Evolutionary conservation across 1,140 invertebrate species (phyloP), one percentile per base, ranked within the genome.

Genomic region (Drosophila tsacasi): DNA sequence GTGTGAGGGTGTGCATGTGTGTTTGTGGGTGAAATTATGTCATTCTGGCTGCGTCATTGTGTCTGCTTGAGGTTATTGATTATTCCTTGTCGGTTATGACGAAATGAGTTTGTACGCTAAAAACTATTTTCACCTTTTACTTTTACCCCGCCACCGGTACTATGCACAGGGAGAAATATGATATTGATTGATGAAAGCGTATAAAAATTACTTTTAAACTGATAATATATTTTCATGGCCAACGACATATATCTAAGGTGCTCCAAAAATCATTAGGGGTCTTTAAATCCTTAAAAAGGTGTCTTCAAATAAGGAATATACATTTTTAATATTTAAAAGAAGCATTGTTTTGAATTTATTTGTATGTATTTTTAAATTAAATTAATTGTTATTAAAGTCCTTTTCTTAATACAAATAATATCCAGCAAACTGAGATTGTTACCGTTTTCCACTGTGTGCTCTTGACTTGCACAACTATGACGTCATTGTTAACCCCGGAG

Each of bases 401-500:
- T 9, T 46, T 17, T 15, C 17, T 17, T 5, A 49, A 21, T 35
- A 3, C 10, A 37, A 17, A 23, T 23, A 10, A 23, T 23, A 42
- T 25, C 60, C 17, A 12, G 0, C 13, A 0, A 15, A 27, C 10
- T 5, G 5, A n/a, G 39, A 13, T 49, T 17, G 12, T 49, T 35
- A 8, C 40, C 37, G 2, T 25, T 68, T 72, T 30, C 21, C 30
- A 23, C 23, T 23, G 44, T 30, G 35, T 73, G 35, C 37, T 61
- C 67, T 35, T 52, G 67, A 73, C 69, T 79, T 77, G 74, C 78
- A 83, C 85, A 89, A 90, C 81, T 55, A 79, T 90, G 85, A 90
- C 85, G 85, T 90, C 85, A 90, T 65, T 76, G 85, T 85, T 90
- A 90, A 80, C 86, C 85, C 85, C 82, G 76, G 71, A 89, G 86